Evolutionary conservation across 2,797 vertebrate genomes (phyloP).

Genomic region (Macropus fuliginosus): DNA sequence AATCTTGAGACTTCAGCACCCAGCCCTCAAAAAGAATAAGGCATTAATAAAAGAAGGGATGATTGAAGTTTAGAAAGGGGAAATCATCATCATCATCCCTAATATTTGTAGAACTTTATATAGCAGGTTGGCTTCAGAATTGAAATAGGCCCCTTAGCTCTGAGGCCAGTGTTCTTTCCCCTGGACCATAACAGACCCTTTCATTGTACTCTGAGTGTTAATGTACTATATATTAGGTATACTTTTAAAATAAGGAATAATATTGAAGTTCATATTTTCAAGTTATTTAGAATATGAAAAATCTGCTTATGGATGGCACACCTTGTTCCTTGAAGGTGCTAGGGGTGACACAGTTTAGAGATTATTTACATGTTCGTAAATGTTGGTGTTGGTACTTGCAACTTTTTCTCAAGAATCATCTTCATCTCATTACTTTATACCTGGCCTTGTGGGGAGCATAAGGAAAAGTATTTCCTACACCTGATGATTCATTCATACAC

Average conservation of each 20-base stretch:
- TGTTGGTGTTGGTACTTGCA: constrained; percentile 1
- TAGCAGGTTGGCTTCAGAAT: background rate
- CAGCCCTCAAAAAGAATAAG: too few species aligned
- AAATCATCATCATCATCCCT: background rate
- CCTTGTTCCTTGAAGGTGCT: background rate
- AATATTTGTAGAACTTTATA: too few species aligned
- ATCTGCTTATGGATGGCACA: background rate
- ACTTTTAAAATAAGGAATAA: constrained; percentile 28
- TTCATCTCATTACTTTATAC: constrained; percentile 36
- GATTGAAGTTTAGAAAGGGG: background rate
- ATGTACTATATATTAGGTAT: constrained; percentile 17
- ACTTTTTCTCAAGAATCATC: constrained; percentile 6
- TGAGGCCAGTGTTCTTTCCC: background rate
- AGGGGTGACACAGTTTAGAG: background rate
- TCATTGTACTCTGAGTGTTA: constrained; percentile 19
- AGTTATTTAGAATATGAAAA: constrained; percentile 25
- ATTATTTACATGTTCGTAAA: constrained; percentile 21
- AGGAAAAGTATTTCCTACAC: background rate
- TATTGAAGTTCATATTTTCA: constrained; percentile 40
- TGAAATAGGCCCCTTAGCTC: background rate
- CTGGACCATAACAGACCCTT: background rate
- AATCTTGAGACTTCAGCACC: background rate
- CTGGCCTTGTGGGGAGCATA: background rate
- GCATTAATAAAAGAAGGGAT: background rate
- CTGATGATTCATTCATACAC: constrained; percentile 4